These are phyloP conservation scores for Chaenogobius annularis DNA, from an alignment of 2,113 vertebrate species.

Conservation along the genomic window DNA sequence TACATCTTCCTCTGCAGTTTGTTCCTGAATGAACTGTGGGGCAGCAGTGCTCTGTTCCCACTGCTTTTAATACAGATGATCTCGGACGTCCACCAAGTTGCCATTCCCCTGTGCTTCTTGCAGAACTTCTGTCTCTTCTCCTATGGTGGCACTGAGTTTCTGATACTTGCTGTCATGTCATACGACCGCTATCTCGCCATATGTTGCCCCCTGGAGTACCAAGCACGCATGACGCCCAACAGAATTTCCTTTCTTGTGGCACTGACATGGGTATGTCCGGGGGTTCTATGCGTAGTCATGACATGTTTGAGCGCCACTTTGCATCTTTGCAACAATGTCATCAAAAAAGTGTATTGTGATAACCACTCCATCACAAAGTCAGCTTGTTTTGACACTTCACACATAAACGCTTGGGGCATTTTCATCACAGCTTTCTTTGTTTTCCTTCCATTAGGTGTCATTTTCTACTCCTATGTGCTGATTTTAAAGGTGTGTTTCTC, in stretches of 20 bases:
- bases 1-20: conserved; percentile 1
- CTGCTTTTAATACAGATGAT: background rate
- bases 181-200: conserved; percentile 8
- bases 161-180: background rate
- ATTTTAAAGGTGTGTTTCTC: conserved; percentile 7
- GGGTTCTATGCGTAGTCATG: background rate
- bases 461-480: background rate
- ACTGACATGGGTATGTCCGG: background rate
- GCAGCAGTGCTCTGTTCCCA: background rate
- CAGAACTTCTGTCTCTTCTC: background rate
- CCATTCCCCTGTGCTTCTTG: background rate
- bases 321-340: background rate
- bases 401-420: background rate
- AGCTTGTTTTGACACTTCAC: background rate
- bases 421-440: background rate
- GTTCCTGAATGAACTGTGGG: background rate
- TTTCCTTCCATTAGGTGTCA: background rate
- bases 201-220: background rate
- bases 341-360: background rate
- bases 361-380: background rate
- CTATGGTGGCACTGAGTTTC: background rate
- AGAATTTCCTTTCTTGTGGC: background rate
- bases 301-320: conserved; percentile 1
- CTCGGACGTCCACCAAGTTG: background rate
- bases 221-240: background rate